Evolutionary conservation across 1,140 invertebrate genomes (phyloP).

Genomic region (Hycleus cichorii): DNA sequence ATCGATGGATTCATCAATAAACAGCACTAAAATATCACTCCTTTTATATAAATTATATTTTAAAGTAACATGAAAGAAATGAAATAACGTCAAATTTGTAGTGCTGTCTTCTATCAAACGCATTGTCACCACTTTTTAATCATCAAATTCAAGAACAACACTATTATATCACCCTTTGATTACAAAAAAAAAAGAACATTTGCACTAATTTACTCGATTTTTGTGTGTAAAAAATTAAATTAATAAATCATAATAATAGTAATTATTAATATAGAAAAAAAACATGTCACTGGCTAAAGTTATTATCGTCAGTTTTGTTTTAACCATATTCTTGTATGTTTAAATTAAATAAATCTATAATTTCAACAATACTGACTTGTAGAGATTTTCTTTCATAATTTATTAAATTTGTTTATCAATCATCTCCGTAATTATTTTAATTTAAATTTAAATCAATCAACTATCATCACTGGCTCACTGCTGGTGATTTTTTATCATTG

Average conservation of each 20-base stretch:
- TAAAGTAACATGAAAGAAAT: too few species aligned
- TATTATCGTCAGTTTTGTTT: background rate
- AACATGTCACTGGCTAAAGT: slow-evolving; percentile 10
- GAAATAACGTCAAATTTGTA: too few species aligned
- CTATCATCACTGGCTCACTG: slow-evolving; percentile 64
- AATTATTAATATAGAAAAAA: background rate
- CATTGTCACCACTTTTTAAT: too few species aligned
- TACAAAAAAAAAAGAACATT: background rate
- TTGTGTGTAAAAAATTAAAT: slow-evolving; percentile 18
- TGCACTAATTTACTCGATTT: slow-evolving; percentile 10
- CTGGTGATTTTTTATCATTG: slow-evolving; percentile 72
- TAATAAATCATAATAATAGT: background rate
- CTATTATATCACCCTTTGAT: too few species aligned
- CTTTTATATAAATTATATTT: too few species aligned
- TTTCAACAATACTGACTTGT: slow-evolving; percentile 26
- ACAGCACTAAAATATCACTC: too few species aligned
- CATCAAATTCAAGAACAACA: too few species aligned
- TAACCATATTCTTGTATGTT: too few species aligned
- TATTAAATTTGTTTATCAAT: background rate
- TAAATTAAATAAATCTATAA: too few species aligned
- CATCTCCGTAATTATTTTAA: slow-evolving; percentile 1
- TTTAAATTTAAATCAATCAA: background rate
- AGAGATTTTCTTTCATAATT: slow-evolving; percentile 17
- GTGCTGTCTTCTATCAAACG: too few species aligned
- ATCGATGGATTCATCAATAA: too few species aligned